Conservation (phyloP, 2,113 vertebrate species). For the Pygoscelis antarcticus region DNA sequence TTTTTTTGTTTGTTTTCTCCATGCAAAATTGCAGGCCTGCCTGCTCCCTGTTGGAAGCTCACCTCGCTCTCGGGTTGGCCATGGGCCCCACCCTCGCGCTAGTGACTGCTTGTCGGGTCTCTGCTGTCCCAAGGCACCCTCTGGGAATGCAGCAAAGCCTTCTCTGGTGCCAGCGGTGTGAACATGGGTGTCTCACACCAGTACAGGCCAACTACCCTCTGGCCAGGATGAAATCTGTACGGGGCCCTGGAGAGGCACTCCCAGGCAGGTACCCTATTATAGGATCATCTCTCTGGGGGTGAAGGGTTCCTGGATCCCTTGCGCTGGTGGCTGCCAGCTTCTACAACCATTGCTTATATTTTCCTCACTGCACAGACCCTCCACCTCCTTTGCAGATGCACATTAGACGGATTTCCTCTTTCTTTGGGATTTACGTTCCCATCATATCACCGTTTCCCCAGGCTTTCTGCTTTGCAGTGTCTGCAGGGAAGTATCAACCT, state of each 20-base stretch:
- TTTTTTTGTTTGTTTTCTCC: background rate
- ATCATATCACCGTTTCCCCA: background rate
- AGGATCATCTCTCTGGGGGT: background rate
- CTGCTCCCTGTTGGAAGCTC: background rate
- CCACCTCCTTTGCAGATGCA: constrained; percentile 8
- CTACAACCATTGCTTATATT: background rate
- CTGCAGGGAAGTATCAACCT: background rate
- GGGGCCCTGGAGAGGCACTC: background rate
- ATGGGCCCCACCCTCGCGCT: background rate
- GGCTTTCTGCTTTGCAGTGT: background rate
- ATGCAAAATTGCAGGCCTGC: background rate
- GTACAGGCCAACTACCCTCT: background rate
- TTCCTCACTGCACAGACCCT: background rate
- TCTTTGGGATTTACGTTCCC: constrained; percentile 23
- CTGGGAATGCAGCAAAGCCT: background rate
- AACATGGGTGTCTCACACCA: background rate
- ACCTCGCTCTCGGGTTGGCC: rapidly evolving
- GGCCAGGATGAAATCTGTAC: background rate
- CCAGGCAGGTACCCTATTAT: background rate
- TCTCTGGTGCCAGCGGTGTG: background rate
- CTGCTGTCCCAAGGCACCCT: background rate
- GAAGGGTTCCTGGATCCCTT: background rate
- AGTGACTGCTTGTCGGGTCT: background rate
- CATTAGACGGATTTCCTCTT: constrained; percentile 8
- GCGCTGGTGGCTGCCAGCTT: background rate